These are phyloP conservation scores for Tetragonisca angustula DNA, from an alignment of 2,888 invertebrate genomes.

Conservation along the genomic window DNA sequence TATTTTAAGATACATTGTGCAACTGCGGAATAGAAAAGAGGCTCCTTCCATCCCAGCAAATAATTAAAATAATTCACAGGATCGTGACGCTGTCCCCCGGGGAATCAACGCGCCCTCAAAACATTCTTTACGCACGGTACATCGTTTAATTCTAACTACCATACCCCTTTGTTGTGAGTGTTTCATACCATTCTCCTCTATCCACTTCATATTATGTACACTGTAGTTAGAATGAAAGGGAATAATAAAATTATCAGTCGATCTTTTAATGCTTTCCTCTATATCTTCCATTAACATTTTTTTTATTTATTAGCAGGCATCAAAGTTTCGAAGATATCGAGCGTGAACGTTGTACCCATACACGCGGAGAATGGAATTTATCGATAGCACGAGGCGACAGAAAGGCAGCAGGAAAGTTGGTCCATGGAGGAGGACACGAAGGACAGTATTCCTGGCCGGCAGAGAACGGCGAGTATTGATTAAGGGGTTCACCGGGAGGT, in stretches of 20 bases:
- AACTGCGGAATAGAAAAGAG: constrained; percentile 20
- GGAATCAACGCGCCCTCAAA: constrained; percentile 40
- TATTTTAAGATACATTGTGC: constrained; percentile 7
- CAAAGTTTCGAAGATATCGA: neutral
- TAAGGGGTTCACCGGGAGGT: constrained; percentile 76
- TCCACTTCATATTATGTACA: neutral
- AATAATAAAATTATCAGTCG: neutral
- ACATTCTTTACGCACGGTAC: constrained; percentile 24
- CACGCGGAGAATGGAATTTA: neutral
- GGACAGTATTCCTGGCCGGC: constrained; percentile 62
- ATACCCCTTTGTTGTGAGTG: constrained; percentile 5
- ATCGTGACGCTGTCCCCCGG: constrained; percentile 30
- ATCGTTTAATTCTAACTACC: constrained; percentile 42
- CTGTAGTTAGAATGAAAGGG: too few relatives aligned
- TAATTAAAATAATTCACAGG: constrained; percentile 45
- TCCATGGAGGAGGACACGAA: constrained; percentile 59
- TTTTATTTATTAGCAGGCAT: neutral
- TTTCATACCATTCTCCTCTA: neutral
- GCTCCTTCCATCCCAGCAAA: constrained; percentile 24
- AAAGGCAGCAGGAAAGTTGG: constrained; percentile 39
- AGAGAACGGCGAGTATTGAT: constrained; percentile 78
- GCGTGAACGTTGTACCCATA: neutral
- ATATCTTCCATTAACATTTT: neutral
- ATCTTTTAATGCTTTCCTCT: neutral
- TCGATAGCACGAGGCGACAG: neutral